Evolutionary conservation across 1,140 invertebrate species (phyloP), one percentile per base, ranked within the genome.

Genomic region (Meloidogyne floridensis): DNA sequence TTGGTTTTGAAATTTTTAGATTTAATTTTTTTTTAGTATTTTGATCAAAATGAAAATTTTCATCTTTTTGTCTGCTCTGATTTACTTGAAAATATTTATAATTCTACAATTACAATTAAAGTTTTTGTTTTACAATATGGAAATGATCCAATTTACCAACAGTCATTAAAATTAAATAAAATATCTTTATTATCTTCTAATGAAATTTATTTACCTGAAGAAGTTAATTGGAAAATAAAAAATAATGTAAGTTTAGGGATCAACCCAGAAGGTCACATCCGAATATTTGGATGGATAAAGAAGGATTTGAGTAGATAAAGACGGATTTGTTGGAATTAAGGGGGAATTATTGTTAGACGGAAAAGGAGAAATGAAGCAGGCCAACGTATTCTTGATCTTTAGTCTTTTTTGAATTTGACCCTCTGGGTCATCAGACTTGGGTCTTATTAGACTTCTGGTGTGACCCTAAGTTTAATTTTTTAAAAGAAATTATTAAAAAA

Each of bases 1-100:
- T 87, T n/a, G 15, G 9, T 84, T 74, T 65, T 42, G 11, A 54
- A 82, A 53, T 54, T 42, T 65, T 51, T 42, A 54, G n/a, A 54
- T 54, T 11, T 11, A 13, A 54, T 15, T 15, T 59, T 59, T 59
- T 59, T 59, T 15, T 13, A 65, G 59, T 65, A 65, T 65, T 18
- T 65, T 7, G 59, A 65, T 11, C 15, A 65, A n/a, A 65, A 65
- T 65, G 59, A 65, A 65, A 65, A 65, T 65, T 65, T 65, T 7
- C 59, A n/a, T 65, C n/a, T 65, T n/a, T 65, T 65, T 18, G 15
- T 65, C n/a, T 65, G 59, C 7, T 65, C 59, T 18, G 59, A 65
- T 65, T 18, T 65, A 65, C 59, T 65, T 2, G 15, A 65, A 7
- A 11, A 65, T 65, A 13, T 65, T n/a, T 18, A 65, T n/a, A 65